Evolutionary conservation across 2,888 invertebrate genomes (phyloP).

Genomic region (Chaetoderma sp.): DNA sequence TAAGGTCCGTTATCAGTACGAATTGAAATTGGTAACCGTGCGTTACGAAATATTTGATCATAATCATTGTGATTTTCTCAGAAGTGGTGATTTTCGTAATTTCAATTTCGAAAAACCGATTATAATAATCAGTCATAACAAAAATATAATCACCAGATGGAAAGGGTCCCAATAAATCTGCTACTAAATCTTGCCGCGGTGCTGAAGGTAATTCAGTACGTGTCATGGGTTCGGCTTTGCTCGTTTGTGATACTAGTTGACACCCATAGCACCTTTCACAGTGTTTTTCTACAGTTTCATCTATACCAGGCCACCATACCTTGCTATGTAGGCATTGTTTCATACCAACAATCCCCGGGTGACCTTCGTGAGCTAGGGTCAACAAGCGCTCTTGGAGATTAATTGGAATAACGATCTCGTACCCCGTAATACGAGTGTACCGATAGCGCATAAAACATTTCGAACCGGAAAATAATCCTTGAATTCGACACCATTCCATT

Average conservation of each 20-base stretch:
- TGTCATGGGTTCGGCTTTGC: slow-evolving; percentile 18
- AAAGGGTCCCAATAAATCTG: slow-evolving; percentile 38
- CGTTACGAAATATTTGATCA: slow-evolving; percentile 10
- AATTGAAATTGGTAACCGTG: slow-evolving; percentile 34
- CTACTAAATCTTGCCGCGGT: slow-evolving; percentile 38
- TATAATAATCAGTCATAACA: slow-evolving; percentile 42
- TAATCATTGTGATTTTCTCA: slow-evolving; percentile 13
- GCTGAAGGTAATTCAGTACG: slow-evolving; percentile 27
- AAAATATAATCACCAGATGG: slow-evolving; percentile 32
- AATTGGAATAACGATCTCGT: slow-evolving; percentile 6
- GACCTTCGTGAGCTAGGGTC: slow-evolving; percentile 22
- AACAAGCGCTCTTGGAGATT: slow-evolving; percentile 1
- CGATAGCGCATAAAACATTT: slow-evolving; percentile 5
- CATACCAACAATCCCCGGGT: slow-evolving; percentile 10
- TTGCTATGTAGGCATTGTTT: slow-evolving; percentile 3
- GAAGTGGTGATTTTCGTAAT: slow-evolving; percentile 22
- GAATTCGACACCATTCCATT: background rate
- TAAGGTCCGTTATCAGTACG: slow-evolving; percentile 38
- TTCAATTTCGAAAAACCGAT: slow-evolving; percentile 35
- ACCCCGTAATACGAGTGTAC: slow-evolving; percentile 12
- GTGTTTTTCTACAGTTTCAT: background rate
- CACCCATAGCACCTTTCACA: background rate
- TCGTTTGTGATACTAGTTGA: background rate
- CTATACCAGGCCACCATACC: slow-evolving; percentile 12
- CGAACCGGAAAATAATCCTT: background rate